These are phyloP conservation scores for Alloscopus bannaensis DNA, from an alignment of 2,888 invertebrate genomes.

Conservation along the genomic window DNA sequence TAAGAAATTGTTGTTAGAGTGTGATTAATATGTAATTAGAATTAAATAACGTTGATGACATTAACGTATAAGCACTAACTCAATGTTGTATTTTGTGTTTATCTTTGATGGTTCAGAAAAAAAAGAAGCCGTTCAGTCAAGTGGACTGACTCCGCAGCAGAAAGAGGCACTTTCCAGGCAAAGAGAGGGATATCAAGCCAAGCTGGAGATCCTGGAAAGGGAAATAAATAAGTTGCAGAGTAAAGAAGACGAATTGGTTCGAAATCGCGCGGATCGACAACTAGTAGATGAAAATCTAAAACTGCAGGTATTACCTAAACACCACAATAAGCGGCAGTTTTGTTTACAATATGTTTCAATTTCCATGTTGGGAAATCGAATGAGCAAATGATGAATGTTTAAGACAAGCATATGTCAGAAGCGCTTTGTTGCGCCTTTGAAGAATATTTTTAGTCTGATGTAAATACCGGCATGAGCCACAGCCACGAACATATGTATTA, in stretches of 20 bases:
- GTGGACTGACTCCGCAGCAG: slow-evolving; percentile 78
- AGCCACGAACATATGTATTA: too few species aligned
- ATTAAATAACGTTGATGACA: too few species aligned
- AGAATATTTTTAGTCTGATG: neutral
- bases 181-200: slow-evolving; percentile 87
- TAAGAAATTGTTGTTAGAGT: neutral
- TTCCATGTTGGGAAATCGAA: too few species aligned
- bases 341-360: too few species aligned
- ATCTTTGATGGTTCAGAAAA: too few species aligned
- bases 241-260: slow-evolving; percentile 86
- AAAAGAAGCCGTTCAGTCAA: slow-evolving; percentile 39
- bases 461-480: too few species aligned
- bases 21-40: too few species aligned
- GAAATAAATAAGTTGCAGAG: slow-evolving; percentile 87
- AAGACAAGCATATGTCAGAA: slow-evolving; percentile 62
- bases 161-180: slow-evolving; percentile 87
- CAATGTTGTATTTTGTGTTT: too few species aligned
- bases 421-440: slow-evolving; percentile 10
- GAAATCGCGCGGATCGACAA: slow-evolving; percentile 74
- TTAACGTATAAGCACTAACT: too few species aligned
- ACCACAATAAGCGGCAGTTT: too few species aligned
- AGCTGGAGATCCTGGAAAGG: slow-evolving; percentile 83
- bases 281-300: slow-evolving; percentile 84
- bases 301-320: slow-evolving; percentile 91
- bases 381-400: slow-evolving; percentile 58